Conservation (phyloP, 2,888 invertebrate species). For the Agriopis marginaria region DNA sequence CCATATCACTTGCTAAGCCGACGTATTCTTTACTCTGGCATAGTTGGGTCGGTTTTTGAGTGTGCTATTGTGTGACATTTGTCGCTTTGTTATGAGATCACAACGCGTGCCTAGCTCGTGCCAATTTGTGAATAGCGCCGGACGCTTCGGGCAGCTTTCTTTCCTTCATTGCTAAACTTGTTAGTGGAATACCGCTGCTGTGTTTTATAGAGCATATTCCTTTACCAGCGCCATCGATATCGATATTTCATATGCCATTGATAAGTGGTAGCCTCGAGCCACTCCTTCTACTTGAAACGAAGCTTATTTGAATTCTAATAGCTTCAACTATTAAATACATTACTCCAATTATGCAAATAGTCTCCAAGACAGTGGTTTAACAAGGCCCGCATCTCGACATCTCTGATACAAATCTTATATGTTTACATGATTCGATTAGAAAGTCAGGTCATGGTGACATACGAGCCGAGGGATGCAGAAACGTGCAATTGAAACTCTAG, state of each 20-base stretch:
- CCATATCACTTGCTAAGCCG: conserved; percentile 20
- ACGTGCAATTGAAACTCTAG: conserved; percentile 43
- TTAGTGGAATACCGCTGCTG: conserved; percentile 80
- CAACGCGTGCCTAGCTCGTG: conserved; percentile 83
- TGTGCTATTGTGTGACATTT: conserved; percentile 44
- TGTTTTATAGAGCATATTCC: conserved; percentile 67
- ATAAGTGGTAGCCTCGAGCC: conserved; percentile 44
- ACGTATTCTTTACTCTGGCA: conserved; percentile 38
- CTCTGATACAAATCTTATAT: conserved; percentile 48
- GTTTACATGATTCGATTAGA: conserved; percentile 51
- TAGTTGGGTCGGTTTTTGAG: conserved; percentile 48
- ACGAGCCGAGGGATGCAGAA: conserved; percentile 44
- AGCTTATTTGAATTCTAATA: conserved; percentile 37
- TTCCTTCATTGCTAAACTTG: conserved; percentile 83
- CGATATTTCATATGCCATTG: conserved; percentile 43
- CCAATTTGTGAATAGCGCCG: conserved; percentile 85
- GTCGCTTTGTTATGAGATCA: conserved; percentile 49
- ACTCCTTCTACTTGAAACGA: conserved; percentile 35
- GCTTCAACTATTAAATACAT: conserved; percentile 41
- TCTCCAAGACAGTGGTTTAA: conserved; percentile 46
- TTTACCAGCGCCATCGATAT: conserved; percentile 63
- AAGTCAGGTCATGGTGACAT: conserved; percentile 47
- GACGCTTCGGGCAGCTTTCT: conserved; percentile 83
- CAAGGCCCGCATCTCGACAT: conserved; percentile 43
- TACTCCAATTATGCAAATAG: conserved; percentile 46